Evolutionary conservation across 1,140 invertebrate species (phyloP).

Genomic region (Lineus longissimus): DNA sequence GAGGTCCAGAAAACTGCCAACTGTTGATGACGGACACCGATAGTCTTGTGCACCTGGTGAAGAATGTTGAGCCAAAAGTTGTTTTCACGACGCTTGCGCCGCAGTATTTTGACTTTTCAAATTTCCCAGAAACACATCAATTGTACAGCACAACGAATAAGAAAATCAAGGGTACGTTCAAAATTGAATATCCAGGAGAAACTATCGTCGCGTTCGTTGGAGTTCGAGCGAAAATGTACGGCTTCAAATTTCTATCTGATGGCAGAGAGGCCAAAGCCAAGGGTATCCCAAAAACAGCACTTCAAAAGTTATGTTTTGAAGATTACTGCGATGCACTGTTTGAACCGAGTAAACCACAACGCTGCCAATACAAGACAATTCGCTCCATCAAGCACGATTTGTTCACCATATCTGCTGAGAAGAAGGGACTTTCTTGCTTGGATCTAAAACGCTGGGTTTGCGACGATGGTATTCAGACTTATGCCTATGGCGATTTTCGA

Average conservation of each 20-base stretch:
- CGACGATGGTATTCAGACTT: too few species aligned
- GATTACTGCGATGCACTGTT: not conserved
- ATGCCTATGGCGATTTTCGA: too few species aligned
- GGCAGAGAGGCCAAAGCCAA: not conserved
- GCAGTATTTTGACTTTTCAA: not conserved
- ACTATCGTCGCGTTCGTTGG: not conserved
- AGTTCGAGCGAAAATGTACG: not conserved
- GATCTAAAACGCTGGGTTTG: too few species aligned
- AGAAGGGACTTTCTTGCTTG: too few species aligned
- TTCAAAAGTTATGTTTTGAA: not conserved
- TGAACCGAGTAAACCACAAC: too few species aligned
- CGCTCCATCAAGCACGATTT: too few species aligned
- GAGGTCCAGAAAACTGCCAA: not conserved
- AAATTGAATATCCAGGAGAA: not conserved
- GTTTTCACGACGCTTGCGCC: not conserved
- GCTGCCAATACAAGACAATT: too few species aligned
- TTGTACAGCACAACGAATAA: not conserved
- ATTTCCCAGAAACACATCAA: not conserved
- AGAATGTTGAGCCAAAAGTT: not conserved
- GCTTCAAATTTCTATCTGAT: not conserved
- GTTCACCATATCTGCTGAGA: too few species aligned
- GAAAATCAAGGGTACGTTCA: not conserved
- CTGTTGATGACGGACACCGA: not conserved
- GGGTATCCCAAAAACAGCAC: not conserved
- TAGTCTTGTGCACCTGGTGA: not conserved